Conservation (phyloP, 2,888 invertebrate species). For the Eupeodes luniger region DNA sequence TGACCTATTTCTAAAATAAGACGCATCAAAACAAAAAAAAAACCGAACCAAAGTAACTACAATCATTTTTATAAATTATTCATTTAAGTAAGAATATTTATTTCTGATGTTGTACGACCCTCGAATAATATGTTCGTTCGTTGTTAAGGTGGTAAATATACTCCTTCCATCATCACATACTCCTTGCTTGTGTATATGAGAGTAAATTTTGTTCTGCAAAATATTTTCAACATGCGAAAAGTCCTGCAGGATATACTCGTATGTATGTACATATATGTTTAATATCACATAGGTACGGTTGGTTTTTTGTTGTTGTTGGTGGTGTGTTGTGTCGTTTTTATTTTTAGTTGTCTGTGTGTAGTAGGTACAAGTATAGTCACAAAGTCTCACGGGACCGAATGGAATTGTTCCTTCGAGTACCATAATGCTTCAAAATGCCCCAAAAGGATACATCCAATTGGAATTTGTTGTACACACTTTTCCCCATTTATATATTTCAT, state of each 20-base stretch:
- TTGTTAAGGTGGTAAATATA: background rate
- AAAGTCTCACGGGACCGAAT: constrained; percentile 80
- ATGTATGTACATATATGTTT: background rate
- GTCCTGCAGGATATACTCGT: constrained; percentile 23
- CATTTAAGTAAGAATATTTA: constrained; percentile 57
- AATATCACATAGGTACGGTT: constrained; percentile 50
- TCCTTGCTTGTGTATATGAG: no score
- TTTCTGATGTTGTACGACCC: constrained; percentile 20
- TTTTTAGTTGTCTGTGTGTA: constrained; percentile 6
- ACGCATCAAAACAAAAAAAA: constrained; percentile 36
- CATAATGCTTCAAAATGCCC: constrained; percentile 83
- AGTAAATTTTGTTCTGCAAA: constrained; percentile 4
- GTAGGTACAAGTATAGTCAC: constrained; percentile 39
- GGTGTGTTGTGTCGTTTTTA: constrained; percentile 6
- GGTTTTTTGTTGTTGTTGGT: constrained; percentile 3
- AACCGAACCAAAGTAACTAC: constrained; percentile 23
- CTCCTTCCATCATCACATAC: background rate
- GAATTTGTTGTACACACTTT: constrained; percentile 80
- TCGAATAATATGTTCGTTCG: constrained; percentile 18
- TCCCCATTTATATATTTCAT: constrained; percentile 77
- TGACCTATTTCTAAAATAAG: constrained; percentile 60
- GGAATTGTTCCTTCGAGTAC: constrained; percentile 84
- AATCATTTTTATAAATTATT: constrained; percentile 70
- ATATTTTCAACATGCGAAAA: constrained; percentile 62
- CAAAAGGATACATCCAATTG: constrained; percentile 83